These are phyloP conservation scores for Nowickia ferox DNA, from an alignment of 2,888 invertebrate genomes.

Conservation along the genomic window DNA sequence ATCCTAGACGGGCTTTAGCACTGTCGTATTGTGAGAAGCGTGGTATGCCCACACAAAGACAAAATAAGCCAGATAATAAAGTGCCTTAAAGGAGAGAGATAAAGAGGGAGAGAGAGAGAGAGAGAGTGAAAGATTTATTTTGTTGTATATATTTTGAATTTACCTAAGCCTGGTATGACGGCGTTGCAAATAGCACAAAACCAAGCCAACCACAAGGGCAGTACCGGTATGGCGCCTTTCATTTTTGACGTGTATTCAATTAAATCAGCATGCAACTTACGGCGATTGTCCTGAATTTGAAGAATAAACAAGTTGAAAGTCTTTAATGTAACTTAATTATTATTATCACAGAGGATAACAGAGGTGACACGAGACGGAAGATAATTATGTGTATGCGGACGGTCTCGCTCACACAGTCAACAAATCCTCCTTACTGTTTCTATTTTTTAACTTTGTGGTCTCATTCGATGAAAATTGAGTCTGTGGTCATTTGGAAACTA, in stretches of 20 bases:
- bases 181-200: slow-evolving; percentile 93
- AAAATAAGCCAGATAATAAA: slow-evolving; percentile 93
- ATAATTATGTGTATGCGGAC: no score
- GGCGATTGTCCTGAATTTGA: slow-evolving; percentile 86
- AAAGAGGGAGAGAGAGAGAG: not conserved
- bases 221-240: slow-evolving; percentile 95
- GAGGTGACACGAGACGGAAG: no score
- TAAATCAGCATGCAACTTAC: slow-evolving; percentile 90
- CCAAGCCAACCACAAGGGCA: slow-evolving; percentile 94
- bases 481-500: no score
- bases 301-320: not conserved
- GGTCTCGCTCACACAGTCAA: no score
- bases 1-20: slow-evolving; percentile 89
- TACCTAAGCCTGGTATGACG: slow-evolving; percentile 91
- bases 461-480: no score
- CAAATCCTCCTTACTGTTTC: no score
- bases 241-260: slow-evolving; percentile 94
- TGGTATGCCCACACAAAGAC: slow-evolving; percentile 94
- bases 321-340: no score
- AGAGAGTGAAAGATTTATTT: no score
- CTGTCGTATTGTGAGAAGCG: slow-evolving; percentile 92
- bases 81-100: slow-evolving; percentile 86
- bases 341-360: no score
- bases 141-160: slow-evolving; percentile 49
- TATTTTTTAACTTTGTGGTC: no score